Base-by-base conservation (phyloP, 1,140 invertebrate species). In the Monomorium pharaonis region DNA sequence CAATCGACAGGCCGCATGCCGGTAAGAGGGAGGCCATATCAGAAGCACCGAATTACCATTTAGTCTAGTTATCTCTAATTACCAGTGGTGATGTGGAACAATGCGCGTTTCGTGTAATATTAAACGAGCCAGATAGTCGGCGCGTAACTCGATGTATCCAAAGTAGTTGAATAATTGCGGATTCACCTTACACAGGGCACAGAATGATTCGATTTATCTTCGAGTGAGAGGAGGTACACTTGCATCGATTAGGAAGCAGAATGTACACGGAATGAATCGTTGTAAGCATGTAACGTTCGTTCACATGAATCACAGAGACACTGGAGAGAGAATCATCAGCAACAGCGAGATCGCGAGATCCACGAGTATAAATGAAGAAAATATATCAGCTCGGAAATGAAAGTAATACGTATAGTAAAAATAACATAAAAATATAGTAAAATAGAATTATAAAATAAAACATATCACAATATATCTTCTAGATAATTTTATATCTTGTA, bases 181-280 rank as follows among this genome's bases (percentile, higher is more conserved):
- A 74, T 83, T 60, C 54, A 47, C 24, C 49, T 72, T 30, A 65
- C 78, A 76, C 80, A 62, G 81, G 81, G 84, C 70, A 85, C 49
- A 85, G 84, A 70, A 83, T 88, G 89, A 88, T 86, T 91, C 87
- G 86, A 87, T 92, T 91, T 89, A 92, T 89, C 89, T 90, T 91
- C 56, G 33, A 37, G n/a, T 27, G n/a, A 14, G 4, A 33, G 51
- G n/a, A 18, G 67, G 24, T 33, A 58, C 18, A 74, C 37, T 83
- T 83, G 24, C 37, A 58, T 5, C 78, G 54, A 83, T 83, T 83
- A 83, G 27, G 67, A 37, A 44, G n/a, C 65, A 70, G 51, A 74
- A 60, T 74, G 27, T 58, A 72, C 14, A 72, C 16, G 21, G 21
- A 80, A 80, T 12, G 44, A 24, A 47, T 24, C 18, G 27, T 18